Evolutionary conservation across 53 echinoderm and acorn worm species (phyloP), one percentile per base, ranked within the genome.

Genomic region (Stichopus horrens): DNA sequence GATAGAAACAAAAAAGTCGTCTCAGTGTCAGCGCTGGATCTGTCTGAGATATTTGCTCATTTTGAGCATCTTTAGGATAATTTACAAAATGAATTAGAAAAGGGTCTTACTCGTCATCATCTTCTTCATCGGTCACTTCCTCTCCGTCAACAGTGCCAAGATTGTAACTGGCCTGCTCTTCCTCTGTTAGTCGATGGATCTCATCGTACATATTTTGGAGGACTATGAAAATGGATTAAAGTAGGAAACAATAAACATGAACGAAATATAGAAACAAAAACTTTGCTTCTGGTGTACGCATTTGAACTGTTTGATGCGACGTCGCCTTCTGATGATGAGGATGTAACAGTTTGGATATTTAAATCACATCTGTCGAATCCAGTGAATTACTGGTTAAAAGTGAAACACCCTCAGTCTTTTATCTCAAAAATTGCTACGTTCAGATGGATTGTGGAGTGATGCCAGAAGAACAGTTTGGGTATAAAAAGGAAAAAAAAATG

Each of bases 131-230:
- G 4, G 68, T 73, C 18, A 10, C 54, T 5, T 74, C 87, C 7
- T 77, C 78, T 13, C 86, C 92, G 16, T 88, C 79, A 11, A 52
- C 63, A 7, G 68, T 58, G 22, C 78, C 96, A 5, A 95, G 90
- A 74, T 99, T 98, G 88, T 96, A 99, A 54, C 88, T 92, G 77
- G 99, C 96, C 55, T 94, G 89, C 75, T 96, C 94, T 67, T 99
- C 99, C 74, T 99, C 99, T 0, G 96, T 90, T 22, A 99, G 86
- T 22, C 92, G 90, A 7, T 92, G 91, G 59, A 97, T 92, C 79
- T 88, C 76, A 54, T 88, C 92, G 57, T 91, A 89, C 97, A 97
- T 97, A 79, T 94, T 97, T 67, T 97, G 95, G 74, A 97, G 90
- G 78, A 93, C 97, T 97, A 90, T 74, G 37, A 77, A 78, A 86